phyloP scores from a whole-genome alignment of 2,888 invertebrate species.

The Chrysina gloriosa region DNA sequence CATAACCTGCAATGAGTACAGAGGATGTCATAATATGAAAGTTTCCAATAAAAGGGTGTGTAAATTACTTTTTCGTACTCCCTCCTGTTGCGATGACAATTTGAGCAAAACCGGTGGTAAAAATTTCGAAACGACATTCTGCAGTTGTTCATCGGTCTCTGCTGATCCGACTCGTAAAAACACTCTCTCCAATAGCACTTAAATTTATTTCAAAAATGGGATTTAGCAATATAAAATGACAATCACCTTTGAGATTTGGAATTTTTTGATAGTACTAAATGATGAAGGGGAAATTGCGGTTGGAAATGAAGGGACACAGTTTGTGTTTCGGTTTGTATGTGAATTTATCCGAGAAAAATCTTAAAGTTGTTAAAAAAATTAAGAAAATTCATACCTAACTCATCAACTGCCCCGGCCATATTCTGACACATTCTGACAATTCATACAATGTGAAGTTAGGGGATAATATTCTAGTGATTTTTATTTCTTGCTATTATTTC shows the following conservation, averaged over 20 bases:
- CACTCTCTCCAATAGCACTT: constrained; percentile 89
- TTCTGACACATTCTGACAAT: constrained; percentile 48
- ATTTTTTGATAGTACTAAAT: background rate
- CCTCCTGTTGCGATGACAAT: constrained; percentile 87
- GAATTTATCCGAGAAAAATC: background rate
- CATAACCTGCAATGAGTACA: constrained; percentile 83
- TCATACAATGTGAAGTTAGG: constrained; percentile 33
- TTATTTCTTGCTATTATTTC: background rate
- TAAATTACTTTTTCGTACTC: constrained; percentile 70
- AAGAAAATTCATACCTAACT: constrained; percentile 49
- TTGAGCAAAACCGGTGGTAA: constrained; percentile 91
- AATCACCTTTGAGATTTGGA: constrained; percentile 31
- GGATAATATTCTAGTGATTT: background rate
- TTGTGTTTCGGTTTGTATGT: too few relatives aligned
- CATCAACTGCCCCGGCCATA: constrained; percentile 54
- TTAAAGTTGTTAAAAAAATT: constrained; percentile 18
- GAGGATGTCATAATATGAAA: background rate
- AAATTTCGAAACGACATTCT: constrained; percentile 84
- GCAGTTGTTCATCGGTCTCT: constrained; percentile 89
- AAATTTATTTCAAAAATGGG: constrained; percentile 52
- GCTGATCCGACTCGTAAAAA: constrained; percentile 89
- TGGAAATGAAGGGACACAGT: background rate
- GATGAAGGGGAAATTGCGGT: background rate
- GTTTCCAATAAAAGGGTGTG: background rate
- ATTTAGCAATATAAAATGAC: constrained; percentile 40